Base-by-base conservation (phyloP, 2,888 invertebrate species). In the Phengaris alcon region DNA sequence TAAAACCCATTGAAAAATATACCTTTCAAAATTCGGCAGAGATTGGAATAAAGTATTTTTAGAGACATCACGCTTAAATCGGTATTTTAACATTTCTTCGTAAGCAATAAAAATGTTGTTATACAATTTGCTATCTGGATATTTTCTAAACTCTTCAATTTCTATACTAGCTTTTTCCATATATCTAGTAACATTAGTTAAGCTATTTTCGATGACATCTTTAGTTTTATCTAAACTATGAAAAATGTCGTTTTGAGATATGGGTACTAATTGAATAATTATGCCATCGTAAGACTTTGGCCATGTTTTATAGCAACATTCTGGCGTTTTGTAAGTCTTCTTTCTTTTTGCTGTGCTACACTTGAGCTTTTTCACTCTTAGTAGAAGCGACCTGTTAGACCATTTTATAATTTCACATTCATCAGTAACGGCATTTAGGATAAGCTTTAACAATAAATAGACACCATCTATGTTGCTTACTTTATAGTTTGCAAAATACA, bases 21-120 rank as follows among this genome's bases (percentile, higher is more conserved):
- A 22, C 10, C 3, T 75, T 52, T 75, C 55, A 12, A 75, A 48
- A 15, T 9, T 10, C 15, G 54, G 22, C 44, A 75, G 68, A 1
- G 75, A 75, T 57, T 75, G n/a, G 57, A 68, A 70, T 22, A 46
- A 6, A 22, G 12, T 10, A 9, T 46, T 22, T 55, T 69, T 75
- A 55, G 35, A n/a, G 2, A 15, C 55, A 22, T 69, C 46, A 8
- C 55, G 7, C n/a, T 1, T 54, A 15, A 54, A 35, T 8, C n/a
- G 13, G 44, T 75, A 75, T 69, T 75, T 5, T 22, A 75, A 55
- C 75, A 75, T 75, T 55, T 75, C 75, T 9, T 69, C 69, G 46
- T 75, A 75, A 9, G 46, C 69, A 10, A 55, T 75, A 13, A 69
- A 69, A 69, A 68, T 69, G 1, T 69, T 75, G 44, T 75, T 69